Percentiles rank a stretch among this genome's conserved stretches.
Evolutionary conservation across 2,888 invertebrate genomes (phyloP).

Genomic region (Hipparchia sbordonii): DNA sequence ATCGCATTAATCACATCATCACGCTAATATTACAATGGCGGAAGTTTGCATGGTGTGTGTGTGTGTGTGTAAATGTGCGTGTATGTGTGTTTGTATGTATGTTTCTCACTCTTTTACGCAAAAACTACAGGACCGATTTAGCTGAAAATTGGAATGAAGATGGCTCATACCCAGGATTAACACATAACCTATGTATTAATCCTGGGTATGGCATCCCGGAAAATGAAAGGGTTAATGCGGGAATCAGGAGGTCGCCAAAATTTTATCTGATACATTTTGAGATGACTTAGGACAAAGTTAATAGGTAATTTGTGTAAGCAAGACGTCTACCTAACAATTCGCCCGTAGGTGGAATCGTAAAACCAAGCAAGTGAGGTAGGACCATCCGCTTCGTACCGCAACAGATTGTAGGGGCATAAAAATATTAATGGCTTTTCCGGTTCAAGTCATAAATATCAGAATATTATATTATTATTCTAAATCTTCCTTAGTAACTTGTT

Average conservation of each 20-base stretch:
- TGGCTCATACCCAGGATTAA: too few species aligned
- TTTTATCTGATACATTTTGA: too few species aligned
- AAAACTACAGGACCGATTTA: too few species aligned
- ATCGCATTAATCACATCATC: background rate
- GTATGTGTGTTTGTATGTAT: background rate
- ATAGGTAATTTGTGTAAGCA: background rate
- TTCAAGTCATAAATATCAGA: conserved; percentile 13
- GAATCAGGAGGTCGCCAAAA: too few species aligned
- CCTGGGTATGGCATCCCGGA: too few species aligned
- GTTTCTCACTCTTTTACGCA: background rate
- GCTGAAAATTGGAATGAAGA: too few species aligned
- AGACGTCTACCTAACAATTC: background rate
- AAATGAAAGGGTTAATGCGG: too few species aligned
- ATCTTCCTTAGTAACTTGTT: conserved; percentile 9
- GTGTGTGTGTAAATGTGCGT: too few species aligned
- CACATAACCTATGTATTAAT: too few species aligned
- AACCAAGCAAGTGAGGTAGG: conserved; percentile 11
- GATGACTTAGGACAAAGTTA: too few species aligned
- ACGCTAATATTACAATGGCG: background rate
- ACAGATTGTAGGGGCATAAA: conserved; percentile 18
- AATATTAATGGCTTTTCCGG: conserved; percentile 18
- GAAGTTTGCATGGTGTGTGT: background rate
- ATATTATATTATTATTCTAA: conserved; percentile 9
- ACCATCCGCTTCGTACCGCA: background rate
- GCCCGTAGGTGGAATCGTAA: conserved; percentile 8